Evolutionary conservation across 30 jellyfish, hydroid and myxozoan genomes (phyloP), one percentile per base, ranked within the genome.

Genomic region (Turritopsis dohrnii): DNA sequence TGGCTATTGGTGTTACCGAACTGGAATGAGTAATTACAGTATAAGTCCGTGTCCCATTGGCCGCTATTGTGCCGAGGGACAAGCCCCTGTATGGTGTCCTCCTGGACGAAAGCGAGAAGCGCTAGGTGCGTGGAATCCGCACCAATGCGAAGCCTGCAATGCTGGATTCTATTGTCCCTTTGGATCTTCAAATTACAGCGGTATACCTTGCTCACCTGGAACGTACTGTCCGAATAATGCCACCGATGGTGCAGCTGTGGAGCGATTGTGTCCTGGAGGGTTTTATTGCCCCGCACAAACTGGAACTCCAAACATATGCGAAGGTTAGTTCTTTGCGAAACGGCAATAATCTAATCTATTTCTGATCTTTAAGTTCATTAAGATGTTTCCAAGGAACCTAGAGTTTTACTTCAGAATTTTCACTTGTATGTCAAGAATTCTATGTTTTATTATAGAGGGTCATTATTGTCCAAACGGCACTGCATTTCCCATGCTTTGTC

Each of bases 21-120:
- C 84, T 28, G 99, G 99, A 28, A 89, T 94, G 97, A 74, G 92
- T 0, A 66, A 93, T 26, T 86, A 77, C 85, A 89, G 74, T 16
- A 54, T 66, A n/a, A 89, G 92, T 54, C 84, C 74, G 18, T 94
- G 99, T 72, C 99, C 99, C 0, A 87, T 94, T 65, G 97, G 96
- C 21, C 86, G 87, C 24, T 94, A 84, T 76, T 94, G 99, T 71
- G 79, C 99, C 54, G 95, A 88, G 54, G 97, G 96, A 1, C 94
- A 89, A 28, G 76, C 71, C 28, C 99, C 99, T 29, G 81, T 60
- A 52, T 87, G 97, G 96, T 94, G 99, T 81, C 99, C 99, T 18
- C 87, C 97, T 29, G 99, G 99, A 18, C 89, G 96, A 52, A 87
- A 87, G 66, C 86, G 99, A 52, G 90, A 86, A 16, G 66, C 28